These are phyloP conservation scores for Vombatus ursinus DNA, from an alignment of 2,113 vertebrate genomes.

Conservation along the genomic window DNA sequence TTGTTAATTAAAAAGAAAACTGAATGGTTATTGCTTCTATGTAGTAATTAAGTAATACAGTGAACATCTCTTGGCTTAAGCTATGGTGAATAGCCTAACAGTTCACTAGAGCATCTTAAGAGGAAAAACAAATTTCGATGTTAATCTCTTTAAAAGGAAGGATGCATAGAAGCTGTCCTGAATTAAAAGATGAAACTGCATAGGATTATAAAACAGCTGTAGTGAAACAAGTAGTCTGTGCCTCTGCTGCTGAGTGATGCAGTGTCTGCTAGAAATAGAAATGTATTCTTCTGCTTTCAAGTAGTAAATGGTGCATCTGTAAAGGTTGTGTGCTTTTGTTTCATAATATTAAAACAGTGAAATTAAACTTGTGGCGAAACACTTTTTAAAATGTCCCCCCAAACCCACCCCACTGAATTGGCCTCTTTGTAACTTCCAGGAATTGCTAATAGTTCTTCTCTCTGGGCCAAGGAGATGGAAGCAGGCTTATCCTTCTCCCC, in stretches of 20 bases:
- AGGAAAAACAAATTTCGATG: conserved; percentile 35
- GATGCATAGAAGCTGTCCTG: conserved; percentile 50
- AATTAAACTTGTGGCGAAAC: conserved; percentile 78
- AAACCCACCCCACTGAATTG: background rate
- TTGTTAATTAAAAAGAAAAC: background rate
- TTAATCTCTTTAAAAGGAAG: conserved; percentile 32
- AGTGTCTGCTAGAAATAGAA: conserved; percentile 67
- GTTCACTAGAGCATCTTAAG: conserved; percentile 57
- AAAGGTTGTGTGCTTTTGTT: conserved; percentile 85
- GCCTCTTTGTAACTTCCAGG: background rate
- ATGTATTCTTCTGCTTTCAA: conserved; percentile 75
- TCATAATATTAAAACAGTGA: conserved; percentile 85
- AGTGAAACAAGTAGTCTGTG: background rate
- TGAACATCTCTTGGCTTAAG: conserved; percentile 44
- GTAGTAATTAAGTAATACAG: background rate
- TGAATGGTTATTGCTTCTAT: background rate
- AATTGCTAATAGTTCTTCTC: background rate
- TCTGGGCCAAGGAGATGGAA: background rate
- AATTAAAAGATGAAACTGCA: conserved; percentile 14
- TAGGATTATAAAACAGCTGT: background rate
- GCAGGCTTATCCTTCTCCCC: background rate
- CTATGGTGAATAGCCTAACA: conserved; percentile 50
- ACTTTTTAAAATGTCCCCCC: conserved; percentile 57
- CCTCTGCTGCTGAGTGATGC: background rate
- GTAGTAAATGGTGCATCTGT: conserved; percentile 82